Evolutionary conservation across 2,888 invertebrate species (phyloP).

Genomic region (Nasonovia ribisnigri): DNA sequence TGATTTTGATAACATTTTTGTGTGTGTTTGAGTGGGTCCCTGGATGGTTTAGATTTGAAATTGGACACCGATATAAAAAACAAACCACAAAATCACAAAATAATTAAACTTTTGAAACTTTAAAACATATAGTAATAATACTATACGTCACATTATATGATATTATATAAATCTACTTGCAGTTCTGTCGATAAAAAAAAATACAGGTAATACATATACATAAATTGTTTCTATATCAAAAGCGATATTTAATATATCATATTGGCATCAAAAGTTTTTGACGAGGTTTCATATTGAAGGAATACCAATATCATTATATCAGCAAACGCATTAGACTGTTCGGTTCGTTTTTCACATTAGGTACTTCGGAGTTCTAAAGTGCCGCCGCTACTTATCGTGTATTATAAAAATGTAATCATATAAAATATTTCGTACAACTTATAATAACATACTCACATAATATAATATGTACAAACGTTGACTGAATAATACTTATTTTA

Average conservation of each 20-base stretch:
- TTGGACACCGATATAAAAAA: too few species aligned
- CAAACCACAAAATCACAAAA: neutral
- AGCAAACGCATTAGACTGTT: neutral
- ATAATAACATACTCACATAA: neutral
- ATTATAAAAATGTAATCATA: neutral
- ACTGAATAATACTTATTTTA: neutral
- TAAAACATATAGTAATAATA: neutral
- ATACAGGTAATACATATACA: neutral
- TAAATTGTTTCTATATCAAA: neutral
- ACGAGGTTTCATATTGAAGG: neutral
- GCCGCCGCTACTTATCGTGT: neutral
- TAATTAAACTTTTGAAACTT: neutral
- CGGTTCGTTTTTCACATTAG: neutral
- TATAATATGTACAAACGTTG: neutral
- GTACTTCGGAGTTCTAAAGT: neutral
- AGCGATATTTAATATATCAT: neutral
- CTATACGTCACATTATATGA: too few species aligned
- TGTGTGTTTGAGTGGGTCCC: too few species aligned
- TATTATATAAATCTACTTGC: too few species aligned
- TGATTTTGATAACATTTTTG: too few species aligned
- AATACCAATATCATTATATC: neutral
- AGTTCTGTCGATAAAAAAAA: too few species aligned
- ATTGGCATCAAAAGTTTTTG: neutral
- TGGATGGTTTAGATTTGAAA: too few species aligned
- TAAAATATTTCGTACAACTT: neutral